Percentiles rank a stretch among this genome's conserved stretches.
Evolutionary conservation across 1,140 invertebrate genomes (phyloP).

Genomic region (Drosophila subpulchrella): DNA sequence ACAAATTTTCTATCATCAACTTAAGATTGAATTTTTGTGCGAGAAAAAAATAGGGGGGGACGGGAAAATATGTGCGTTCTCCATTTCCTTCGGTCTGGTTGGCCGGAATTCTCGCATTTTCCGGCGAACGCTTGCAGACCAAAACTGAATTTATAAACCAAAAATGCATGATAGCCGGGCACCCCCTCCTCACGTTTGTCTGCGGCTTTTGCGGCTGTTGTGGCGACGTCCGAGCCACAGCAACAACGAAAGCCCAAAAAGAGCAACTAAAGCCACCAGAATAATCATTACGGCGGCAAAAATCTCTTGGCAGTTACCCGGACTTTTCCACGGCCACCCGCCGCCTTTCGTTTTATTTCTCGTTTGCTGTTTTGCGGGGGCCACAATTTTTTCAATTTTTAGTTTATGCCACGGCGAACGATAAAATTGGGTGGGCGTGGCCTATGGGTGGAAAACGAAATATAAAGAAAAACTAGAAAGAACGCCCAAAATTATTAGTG

Average conservation of each 20-base stretch:
- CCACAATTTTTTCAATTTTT: conserved; percentile 50
- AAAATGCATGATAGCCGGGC: conserved; percentile 56
- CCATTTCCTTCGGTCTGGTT: conserved; percentile 22
- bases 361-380: conserved; percentile 19
- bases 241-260: conserved; percentile 24
- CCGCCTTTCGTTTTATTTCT: conserved; percentile 28
- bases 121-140: conserved; percentile 62
- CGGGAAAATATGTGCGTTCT: conserved; percentile 43
- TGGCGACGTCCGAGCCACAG: conserved; percentile 30
- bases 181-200: conserved; percentile 30
- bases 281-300: conserved; percentile 55
- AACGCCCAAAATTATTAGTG: conserved; percentile 56
- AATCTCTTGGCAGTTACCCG: conserved; percentile 40
- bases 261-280: conserved; percentile 33
- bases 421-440: conserved; percentile 70
- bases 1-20: conserved; percentile 25
- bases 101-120: conserved; percentile 56
- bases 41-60: conserved; percentile 12
- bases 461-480: conserved; percentile 8
- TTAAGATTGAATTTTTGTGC: conserved; percentile 37
- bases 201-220: conserved; percentile 57
- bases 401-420: conserved; percentile 47
- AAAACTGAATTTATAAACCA: conserved; percentile 74
- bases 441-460: conserved; percentile 2
- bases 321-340: conserved; percentile 11